Conservation (phyloP, 1,140 invertebrate genomes). For the Dinoponera quadriceps region DNA sequence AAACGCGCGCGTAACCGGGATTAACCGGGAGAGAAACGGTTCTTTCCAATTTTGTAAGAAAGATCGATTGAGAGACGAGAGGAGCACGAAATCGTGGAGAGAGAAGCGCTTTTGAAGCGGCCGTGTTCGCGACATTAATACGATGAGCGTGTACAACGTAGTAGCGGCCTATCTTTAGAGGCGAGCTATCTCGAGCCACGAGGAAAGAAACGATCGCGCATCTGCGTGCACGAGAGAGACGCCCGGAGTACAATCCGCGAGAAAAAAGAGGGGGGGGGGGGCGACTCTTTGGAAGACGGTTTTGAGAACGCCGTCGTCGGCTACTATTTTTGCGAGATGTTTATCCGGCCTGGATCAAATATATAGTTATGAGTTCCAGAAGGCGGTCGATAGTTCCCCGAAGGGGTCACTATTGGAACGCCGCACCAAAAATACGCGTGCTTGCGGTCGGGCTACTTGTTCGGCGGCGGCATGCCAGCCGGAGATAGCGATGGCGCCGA, state of each 20-base stretch:
- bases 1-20: no score
- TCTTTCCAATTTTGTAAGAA: no score
- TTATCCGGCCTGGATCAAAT: slow-evolving; percentile 84
- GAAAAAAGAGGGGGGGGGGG: slow-evolving; percentile 7
- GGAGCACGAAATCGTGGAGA: neutral
- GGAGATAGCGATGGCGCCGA: slow-evolving; percentile 50
- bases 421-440: slow-evolving; percentile 71
- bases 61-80: neutral
- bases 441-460: slow-evolving; percentile 58
- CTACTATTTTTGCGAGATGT: slow-evolving; percentile 83
- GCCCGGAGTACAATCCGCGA: neutral
- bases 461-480: slow-evolving; percentile 62
- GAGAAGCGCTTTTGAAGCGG: no score
- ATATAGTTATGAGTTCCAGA: slow-evolving; percentile 84
- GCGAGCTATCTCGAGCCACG: slow-evolving; percentile 66
- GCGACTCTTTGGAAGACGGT: slow-evolving; percentile 41
- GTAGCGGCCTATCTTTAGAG: slow-evolving; percentile 73
- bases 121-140: slow-evolving; percentile 62
- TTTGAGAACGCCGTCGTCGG: slow-evolving; percentile 20
- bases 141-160: slow-evolving; percentile 59
- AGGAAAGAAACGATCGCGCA: slow-evolving; percentile 70
- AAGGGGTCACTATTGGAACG: slow-evolving; percentile 80
- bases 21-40: no score
- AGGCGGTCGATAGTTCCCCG: slow-evolving; percentile 82
- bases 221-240: no score